These are phyloP conservation scores for Graphium colonna DNA, from an alignment of 2,888 invertebrate species.

Conservation along the genomic window DNA sequence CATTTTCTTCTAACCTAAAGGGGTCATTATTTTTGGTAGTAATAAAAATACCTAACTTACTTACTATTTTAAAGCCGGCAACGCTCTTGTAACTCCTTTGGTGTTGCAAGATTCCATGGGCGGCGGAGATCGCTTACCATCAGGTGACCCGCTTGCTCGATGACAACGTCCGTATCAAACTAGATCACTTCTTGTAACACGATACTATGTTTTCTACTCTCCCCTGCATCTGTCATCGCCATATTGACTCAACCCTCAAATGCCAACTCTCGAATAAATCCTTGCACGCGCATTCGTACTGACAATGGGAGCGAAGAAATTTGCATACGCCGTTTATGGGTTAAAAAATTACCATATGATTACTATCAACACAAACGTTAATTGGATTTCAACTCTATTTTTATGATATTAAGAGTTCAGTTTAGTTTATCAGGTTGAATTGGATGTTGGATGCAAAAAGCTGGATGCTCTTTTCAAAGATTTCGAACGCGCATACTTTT, in stretches of 20 bases:
- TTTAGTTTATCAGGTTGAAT: slow-evolving; percentile 7
- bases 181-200: slow-evolving; percentile 40
- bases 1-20: too few species aligned
- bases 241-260: slow-evolving; percentile 61
- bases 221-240: slow-evolving; percentile 71
- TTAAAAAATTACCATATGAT: slow-evolving; percentile 57
- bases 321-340: slow-evolving; percentile 74
- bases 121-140: too few species aligned
- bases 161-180: not conserved
- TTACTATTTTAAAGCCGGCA: too few species aligned
- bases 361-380: slow-evolving; percentile 30
- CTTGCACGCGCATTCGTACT: slow-evolving; percentile 37
- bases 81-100: too few species aligned
- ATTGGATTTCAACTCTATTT: slow-evolving; percentile 33
- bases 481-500: slow-evolving; percentile 2
- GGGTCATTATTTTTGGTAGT: too few species aligned
- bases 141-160: too few species aligned
- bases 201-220: slow-evolving; percentile 55
- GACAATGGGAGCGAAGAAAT: slow-evolving; percentile 43
- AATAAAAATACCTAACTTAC: too few species aligned
- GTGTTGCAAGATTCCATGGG: too few species aligned
- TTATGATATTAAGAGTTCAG: slow-evolving; percentile 25
- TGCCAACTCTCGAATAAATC: slow-evolving; percentile 35
- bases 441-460: slow-evolving; percentile 36
- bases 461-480: slow-evolving; percentile 45